Evolutionary conservation across 2,888 invertebrate species (phyloP).

Genomic region (Heliconius cydno): DNA sequence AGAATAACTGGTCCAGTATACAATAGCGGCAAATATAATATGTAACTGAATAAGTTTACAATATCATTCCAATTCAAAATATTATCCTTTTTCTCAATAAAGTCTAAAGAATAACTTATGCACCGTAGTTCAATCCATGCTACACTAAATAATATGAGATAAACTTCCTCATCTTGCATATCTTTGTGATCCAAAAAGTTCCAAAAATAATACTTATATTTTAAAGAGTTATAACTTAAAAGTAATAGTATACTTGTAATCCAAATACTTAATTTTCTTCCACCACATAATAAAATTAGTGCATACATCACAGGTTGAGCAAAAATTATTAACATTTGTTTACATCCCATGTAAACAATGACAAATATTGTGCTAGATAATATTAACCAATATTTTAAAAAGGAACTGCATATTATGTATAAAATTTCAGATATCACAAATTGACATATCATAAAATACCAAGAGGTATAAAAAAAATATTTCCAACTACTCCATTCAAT

Average conservation of each 20-base stretch:
- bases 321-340: conserved; percentile 77
- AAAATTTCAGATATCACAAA: conserved; percentile 80
- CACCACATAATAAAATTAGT: conserved; percentile 69
- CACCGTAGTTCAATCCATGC: conserved; percentile 90
- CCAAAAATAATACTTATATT: conserved; percentile 76
- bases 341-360: conserved; percentile 72
- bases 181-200: conserved; percentile 70
- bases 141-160: conserved; percentile 80
- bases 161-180: conserved; percentile 79
- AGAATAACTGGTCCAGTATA: conserved; percentile 93
- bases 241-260: conserved; percentile 77
- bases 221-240: conserved; percentile 77
- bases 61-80: conserved; percentile 52
- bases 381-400: conserved; percentile 82
- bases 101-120: conserved; percentile 88
- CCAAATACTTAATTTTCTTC: conserved; percentile 82
- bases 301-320: conserved; percentile 83
- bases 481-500: conserved; percentile 88
- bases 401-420: conserved; percentile 56
- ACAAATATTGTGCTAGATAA: conserved; percentile 78
- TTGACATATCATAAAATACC: conserved; percentile 83
- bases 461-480: conserved; percentile 76
- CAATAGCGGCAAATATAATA: conserved; percentile 92
- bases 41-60: conserved; percentile 87
- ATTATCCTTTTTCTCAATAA: conserved; percentile 58